Base-by-base conservation (phyloP, 2,113 vertebrate species). In the Vulpes vulpes region DNA sequence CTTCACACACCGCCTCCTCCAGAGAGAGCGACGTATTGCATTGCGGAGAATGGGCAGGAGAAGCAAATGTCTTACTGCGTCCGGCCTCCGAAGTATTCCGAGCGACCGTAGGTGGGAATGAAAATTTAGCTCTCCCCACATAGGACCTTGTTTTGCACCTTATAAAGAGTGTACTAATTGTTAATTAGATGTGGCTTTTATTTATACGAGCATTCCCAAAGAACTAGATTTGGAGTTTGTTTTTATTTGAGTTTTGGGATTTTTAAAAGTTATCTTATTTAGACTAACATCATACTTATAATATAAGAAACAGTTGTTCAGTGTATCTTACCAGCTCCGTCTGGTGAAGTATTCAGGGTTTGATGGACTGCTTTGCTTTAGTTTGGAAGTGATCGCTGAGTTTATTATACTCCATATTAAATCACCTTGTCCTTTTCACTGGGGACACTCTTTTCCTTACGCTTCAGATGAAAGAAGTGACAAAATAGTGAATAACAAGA, bases 131-230 rank as follows among this genome's bases (percentile, higher is more conserved):
- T 96, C 83, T 94, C 78, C 91, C 97, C 92, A 88, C 51, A 51
- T 76, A 93, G 43, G 8, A 81, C 80, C 65, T 95, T 94, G 88
- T 86, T 84, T 97, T 98, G 60, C 79, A 30, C 96, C 49, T 86
- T 97, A 96, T 97, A 74, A 78, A 96, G 91, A 97, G 95, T 7
- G 0, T 53, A 97, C 96, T 97, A 95, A 94, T 95, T 92, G 96
- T 78, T 84, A 82, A 97, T 96, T 96, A 95, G 22, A 7, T 94
- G 94, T 98, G 98, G 96, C 96, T 98, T 98, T 97, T 96, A 92
- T 97, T 95, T 95, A 96, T 97, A 94, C 65, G 89, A 92, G 94
- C 88, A 97, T 97, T 98, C 96, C 97, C 98, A 98, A 97, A 97
- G 97, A 98, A 89, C 89, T 97, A 93, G 89, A 88, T 94, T 90